phyloP scores from a whole-genome alignment of 2,113 vertebrate genomes.

The Mesembrinibis cayennensis region DNA sequence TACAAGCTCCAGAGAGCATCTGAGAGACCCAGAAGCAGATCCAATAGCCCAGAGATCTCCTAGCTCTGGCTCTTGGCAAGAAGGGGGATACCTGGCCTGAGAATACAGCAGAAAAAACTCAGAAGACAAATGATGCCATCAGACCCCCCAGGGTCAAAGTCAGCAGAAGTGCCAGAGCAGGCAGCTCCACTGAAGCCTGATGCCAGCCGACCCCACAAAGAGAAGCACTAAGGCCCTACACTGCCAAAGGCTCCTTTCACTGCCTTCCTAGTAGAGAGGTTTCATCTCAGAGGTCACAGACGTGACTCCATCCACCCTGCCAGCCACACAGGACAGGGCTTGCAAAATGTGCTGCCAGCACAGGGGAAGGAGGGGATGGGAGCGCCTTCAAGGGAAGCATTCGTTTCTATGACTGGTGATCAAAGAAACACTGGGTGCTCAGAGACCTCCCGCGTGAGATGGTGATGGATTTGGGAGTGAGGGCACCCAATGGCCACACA shows the following conservation, averaged over 20 bases:
- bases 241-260: background rate
- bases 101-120: background rate
- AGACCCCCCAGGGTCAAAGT: background rate
- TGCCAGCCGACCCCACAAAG: background rate
- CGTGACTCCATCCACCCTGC: too few relatives aligned
- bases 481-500: background rate
- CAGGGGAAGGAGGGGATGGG: background rate
- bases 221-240: background rate
- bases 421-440: background rate
- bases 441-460: background rate
- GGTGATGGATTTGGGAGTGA: background rate
- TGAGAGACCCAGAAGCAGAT: background rate
- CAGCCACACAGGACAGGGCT: background rate
- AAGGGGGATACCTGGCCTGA: background rate
- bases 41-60: background rate
- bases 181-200: background rate
- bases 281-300: background rate
- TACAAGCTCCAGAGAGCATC: background rate
- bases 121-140: background rate
- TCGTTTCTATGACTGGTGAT: background rate
- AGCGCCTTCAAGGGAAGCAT: fast-evolving
- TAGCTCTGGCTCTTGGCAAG: background rate
- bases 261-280: background rate
- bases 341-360: background rate
- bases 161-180: background rate